Base-by-base conservation (phyloP, 2,888 invertebrate species). In the Seira ritae region DNA sequence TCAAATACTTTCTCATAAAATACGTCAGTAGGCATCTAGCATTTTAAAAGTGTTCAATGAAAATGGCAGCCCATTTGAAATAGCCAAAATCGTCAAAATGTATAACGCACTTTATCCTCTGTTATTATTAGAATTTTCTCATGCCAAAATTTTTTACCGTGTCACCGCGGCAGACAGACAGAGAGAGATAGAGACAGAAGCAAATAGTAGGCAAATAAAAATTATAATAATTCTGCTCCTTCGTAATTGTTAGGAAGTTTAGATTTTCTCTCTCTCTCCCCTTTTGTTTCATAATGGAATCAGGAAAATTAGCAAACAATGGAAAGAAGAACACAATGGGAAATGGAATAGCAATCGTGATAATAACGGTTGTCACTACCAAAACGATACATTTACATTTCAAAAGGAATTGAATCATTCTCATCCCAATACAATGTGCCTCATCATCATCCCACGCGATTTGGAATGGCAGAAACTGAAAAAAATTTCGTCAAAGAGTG, bases 291-390 rank as follows among this genome's bases (percentile, higher is more conserved):
- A 70, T 81, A 70, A 71, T 75, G 71, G 75, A 81, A 75, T 75
- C 75, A 71, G 31, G 37, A 23, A 65, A 76, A 81, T 81, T 81
- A 81, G 76, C 81, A 81, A 70, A 81, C 81, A 81, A 81, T 81
- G 72, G 81, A 60, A 17, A 70, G 31, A 17, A 70, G 31, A 72
- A 65, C 22, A 81, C 81, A 81, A 81, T 81, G 66, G 76, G 76
- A 81, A 76, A 81, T 80, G 70, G 76, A 81, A 71, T 76, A 72
- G 75, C 72, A 76, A 81, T 81, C 46, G 81, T 81, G 75, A 76
- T 81, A 76, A 76, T 81, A 76, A 81, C 72, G 74, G 74, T 81
- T 75, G 75, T 81, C 75, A 71, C 65, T 37, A 17, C 55, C 55
- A 55, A 55, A 55, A 55, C n/a, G 31, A 73, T 62, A 73, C 72